These are phyloP conservation scores for Eudyptes chrysolophus DNA, from an alignment of 2,113 vertebrate species.

Conservation along the genomic window DNA sequence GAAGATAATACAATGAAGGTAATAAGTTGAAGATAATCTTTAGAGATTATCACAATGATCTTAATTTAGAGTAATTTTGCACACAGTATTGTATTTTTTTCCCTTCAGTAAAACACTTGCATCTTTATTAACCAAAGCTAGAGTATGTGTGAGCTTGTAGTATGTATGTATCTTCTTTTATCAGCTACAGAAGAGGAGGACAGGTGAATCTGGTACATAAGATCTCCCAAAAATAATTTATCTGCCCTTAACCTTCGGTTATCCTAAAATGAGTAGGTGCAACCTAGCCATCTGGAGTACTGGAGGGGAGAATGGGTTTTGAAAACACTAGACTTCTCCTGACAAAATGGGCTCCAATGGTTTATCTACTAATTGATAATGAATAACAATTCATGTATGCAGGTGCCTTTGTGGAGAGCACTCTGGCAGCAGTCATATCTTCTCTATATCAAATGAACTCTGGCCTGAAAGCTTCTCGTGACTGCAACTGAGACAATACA, in stretches of 20 bases:
- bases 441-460: neutral
- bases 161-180: neutral
- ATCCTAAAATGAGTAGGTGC: neutral
- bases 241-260: neutral
- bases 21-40: neutral
- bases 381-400: neutral
- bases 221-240: neutral
- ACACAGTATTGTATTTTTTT: neutral
- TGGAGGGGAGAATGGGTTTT: neutral
- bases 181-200: neutral
- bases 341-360: neutral
- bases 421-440: neutral
- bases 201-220: neutral
- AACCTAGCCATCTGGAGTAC: neutral
- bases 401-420: neutral
- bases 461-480: neutral
- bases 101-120: neutral
- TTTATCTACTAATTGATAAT: neutral
- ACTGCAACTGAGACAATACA: neutral
- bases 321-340: neutral
- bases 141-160: neutral
- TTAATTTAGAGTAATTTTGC: neutral
- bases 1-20: neutral
- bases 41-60: neutral
- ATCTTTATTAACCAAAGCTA: neutral